Evolutionary conservation across 2,888 invertebrate species (phyloP).

Genomic region (Scaptomyza cyrtandrae): DNA sequence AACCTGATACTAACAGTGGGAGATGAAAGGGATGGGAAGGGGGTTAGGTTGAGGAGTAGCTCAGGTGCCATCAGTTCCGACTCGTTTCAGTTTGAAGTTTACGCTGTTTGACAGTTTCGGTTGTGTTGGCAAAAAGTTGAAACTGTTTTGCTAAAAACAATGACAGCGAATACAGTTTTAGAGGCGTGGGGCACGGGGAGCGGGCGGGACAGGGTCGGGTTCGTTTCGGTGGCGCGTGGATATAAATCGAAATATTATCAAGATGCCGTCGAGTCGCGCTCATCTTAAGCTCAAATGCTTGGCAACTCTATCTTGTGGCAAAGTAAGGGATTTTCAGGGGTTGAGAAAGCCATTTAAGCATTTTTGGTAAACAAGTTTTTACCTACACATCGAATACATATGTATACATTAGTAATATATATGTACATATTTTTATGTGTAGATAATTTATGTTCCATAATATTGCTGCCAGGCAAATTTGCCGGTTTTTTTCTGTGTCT

Average conservation of each 20-base stretch:
- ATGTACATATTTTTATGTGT: constrained; percentile 34
- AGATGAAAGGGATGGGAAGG: not conserved
- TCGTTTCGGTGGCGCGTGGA: constrained; percentile 4
- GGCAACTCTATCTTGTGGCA: constrained; percentile 21
- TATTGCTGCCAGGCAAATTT: constrained; percentile 55
- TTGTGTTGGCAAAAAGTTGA: constrained; percentile 58
- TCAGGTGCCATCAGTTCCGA: constrained; percentile 78
- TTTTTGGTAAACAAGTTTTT: constrained; percentile 69
- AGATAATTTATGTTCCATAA: constrained; percentile 63
- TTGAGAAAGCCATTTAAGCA: constrained; percentile 21
- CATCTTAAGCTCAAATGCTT: constrained; percentile 31
- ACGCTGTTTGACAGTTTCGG: constrained; percentile 71
- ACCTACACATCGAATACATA: constrained; percentile 31
- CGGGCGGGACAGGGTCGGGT: not conserved
- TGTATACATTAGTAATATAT: not conserved
- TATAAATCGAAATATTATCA: constrained; percentile 81
- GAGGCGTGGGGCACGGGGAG: not conserved
- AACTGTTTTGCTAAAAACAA: constrained; percentile 51
- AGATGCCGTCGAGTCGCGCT: constrained; percentile 72
- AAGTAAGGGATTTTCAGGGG: too few relatives aligned
- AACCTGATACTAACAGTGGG: not conserved
- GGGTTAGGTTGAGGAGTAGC: constrained; percentile 1
- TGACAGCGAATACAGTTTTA: constrained; percentile 38
- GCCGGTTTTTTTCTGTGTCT: constrained; percentile 13
- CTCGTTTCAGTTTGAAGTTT: constrained; percentile 80